These are phyloP conservation scores for Leucosticte australis DNA, from an alignment of 2,113 vertebrate genomes.

Conservation along the genomic window DNA sequence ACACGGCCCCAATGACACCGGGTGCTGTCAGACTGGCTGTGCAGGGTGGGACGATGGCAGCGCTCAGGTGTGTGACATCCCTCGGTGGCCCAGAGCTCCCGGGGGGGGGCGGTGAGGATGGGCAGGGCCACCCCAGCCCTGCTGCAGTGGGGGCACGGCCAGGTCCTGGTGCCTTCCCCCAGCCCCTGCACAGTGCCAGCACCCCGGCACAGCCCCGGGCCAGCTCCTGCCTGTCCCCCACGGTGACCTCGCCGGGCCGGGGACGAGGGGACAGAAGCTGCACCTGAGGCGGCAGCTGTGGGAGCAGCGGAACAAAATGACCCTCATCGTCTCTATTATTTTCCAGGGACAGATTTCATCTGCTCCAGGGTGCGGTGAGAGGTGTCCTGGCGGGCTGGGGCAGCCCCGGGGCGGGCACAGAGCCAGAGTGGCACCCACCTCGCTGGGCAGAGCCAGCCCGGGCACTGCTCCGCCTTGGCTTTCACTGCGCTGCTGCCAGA, in stretches of 20 bases:
- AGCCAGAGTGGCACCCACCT: neutral
- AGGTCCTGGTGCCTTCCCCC: too few relatives aligned
- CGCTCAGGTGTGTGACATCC: neutral
- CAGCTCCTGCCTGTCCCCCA: neutral
- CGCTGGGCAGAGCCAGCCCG: rapidly evolving
- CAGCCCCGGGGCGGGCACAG: neutral
- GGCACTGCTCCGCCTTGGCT: neutral
- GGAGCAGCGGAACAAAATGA: neutral
- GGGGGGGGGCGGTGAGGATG: neutral
- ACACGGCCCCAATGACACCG: too few relatives aligned
- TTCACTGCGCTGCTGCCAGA: neutral
- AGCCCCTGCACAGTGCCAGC: rapidly evolving
- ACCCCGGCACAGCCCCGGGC: rapidly evolving
- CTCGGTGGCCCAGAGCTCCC: neutral
- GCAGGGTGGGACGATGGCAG: neutral
- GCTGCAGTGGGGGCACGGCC: rapidly evolving
- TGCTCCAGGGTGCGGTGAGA: neutral
- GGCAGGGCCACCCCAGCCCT: rapidly evolving
- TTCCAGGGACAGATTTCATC: neutral
- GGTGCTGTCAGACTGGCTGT: too few relatives aligned
- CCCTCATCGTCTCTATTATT: neutral
- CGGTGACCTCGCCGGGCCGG: rapidly evolving
- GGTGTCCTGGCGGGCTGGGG: rapidly evolving
- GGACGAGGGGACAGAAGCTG: neutral
- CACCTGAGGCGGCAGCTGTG: rapidly evolving